phyloP scores from a whole-genome alignment of 2,797 vertebrate genomes.

The Gymnopithys bicolor region DNA sequence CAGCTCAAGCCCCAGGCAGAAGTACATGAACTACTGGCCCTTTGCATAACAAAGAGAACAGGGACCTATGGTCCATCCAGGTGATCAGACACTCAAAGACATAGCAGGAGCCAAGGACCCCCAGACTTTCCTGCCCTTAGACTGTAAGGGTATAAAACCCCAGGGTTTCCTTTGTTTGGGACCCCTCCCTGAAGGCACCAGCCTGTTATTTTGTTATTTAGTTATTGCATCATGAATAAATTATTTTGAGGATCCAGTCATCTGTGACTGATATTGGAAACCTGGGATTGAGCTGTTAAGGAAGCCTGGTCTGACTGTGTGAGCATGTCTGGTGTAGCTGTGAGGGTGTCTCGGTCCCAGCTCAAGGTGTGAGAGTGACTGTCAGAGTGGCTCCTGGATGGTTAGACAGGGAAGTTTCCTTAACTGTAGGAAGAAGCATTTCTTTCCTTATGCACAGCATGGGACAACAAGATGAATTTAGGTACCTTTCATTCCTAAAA shows the following conservation, averaged over 20 bases:
- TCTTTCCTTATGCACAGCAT: neutral
- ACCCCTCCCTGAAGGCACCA: neutral
- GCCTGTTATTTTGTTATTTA: neutral
- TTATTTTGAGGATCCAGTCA: neutral
- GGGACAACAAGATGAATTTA: neutral
- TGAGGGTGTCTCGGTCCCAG: neutral
- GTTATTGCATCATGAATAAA: neutral
- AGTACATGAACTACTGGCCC: neutral
- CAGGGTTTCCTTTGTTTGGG: neutral
- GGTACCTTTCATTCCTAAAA: neutral
- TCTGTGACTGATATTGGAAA: neutral
- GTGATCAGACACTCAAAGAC: neutral
- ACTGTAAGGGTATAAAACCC: neutral
- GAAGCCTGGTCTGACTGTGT: neutral
- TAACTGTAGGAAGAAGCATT: neutral
- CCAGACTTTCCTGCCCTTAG: too few relatives aligned
- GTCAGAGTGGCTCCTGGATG: neutral
- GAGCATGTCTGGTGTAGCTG: neutral
- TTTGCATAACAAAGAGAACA: neutral
- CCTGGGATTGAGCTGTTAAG: neutral
- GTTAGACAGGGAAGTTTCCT: too few relatives aligned
- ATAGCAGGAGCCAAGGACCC: accelerated
- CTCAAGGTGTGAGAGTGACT: neutral
- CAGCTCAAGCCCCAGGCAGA: neutral
- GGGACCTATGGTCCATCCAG: neutral